A percentile compares a stretch with the other conserved stretches of the same genome.
phyloP scores from a whole-genome alignment of 2,113 vertebrate species.

The Opisthocomus hoazin region DNA sequence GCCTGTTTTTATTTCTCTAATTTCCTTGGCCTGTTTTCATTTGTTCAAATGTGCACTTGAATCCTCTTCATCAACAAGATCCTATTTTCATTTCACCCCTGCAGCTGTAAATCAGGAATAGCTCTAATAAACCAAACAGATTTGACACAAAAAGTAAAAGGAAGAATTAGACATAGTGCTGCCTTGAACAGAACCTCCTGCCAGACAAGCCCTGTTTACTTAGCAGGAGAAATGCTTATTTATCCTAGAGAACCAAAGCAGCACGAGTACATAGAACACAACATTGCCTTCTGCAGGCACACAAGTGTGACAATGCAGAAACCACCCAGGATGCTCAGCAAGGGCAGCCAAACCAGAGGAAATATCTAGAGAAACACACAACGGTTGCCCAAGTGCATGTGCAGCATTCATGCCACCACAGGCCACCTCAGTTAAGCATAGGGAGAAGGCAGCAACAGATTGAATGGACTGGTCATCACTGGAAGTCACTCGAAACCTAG shows the following conservation, averaged over 20 bases:
- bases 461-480: neutral
- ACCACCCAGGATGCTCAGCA: neutral
- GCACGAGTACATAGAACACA: neutral
- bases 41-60: neutral
- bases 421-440: neutral
- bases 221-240: neutral
- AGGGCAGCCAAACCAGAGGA: neutral
- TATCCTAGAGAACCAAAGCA: neutral
- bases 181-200: neutral
- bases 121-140: neutral
- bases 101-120: neutral
- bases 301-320: neutral
- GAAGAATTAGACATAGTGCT: neutral
- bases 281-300: neutral
- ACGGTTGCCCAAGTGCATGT: fast-evolving
- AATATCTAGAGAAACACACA: neutral
- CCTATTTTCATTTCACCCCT: neutral
- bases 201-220: neutral
- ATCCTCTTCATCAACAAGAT: neutral
- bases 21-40: neutral
- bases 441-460: neutral
- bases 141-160: neutral
- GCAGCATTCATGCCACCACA: neutral
- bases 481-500: neutral
- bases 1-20: constrained; percentile 31